A percentile compares a stretch with the other conserved stretches of the same genome.
Evolutionary conservation across 2,113 vertebrate species (phyloP).

Genomic region (Corydoras maculifer): DNA sequence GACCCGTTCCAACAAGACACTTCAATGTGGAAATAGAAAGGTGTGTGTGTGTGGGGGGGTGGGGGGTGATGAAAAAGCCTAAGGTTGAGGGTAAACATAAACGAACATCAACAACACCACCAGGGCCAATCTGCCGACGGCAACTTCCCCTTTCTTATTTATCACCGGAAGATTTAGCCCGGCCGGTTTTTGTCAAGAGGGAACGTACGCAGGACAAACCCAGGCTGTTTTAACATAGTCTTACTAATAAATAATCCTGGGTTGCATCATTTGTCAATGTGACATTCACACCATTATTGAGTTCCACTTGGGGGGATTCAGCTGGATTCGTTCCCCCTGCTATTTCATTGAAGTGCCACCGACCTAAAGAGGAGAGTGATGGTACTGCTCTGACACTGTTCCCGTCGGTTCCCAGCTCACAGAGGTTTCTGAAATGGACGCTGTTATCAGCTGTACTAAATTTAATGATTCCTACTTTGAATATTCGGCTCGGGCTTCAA

Average conservation of each 20-base stretch:
- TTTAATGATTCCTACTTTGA: slow-evolving; percentile 34
- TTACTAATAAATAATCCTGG: slow-evolving; percentile 65
- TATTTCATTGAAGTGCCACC: slow-evolving; percentile 27
- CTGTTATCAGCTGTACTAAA: background rate
- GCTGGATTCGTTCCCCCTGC: slow-evolving; percentile 36
- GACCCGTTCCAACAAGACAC: slow-evolving; percentile 44
- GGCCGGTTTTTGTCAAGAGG: slow-evolving; percentile 33
- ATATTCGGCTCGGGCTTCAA: slow-evolving; percentile 23
- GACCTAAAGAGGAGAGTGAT: slow-evolving; percentile 18
- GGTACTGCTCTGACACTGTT: slow-evolving; percentile 15
- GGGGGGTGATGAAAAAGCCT: slow-evolving; percentile 36
- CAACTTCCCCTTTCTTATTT: slow-evolving; percentile 45
- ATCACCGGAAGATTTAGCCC: slow-evolving; percentile 50
- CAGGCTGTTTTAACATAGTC: slow-evolving; percentile 64
- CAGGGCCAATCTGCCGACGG: slow-evolving; percentile 2
- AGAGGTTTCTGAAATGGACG: slow-evolving; percentile 21
- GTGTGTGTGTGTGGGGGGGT: slow-evolving; percentile 27
- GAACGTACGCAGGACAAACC: slow-evolving; percentile 45
- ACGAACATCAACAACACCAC: slow-evolving; percentile 47
- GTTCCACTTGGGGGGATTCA: slow-evolving; percentile 66
- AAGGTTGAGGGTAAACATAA: slow-evolving; percentile 44
- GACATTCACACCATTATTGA: slow-evolving; percentile 69
- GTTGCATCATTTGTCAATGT: slow-evolving; percentile 65
- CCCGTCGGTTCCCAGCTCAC: slow-evolving; percentile 14
- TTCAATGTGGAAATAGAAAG: slow-evolving; percentile 26